Conservation (phyloP, 2,888 invertebrate genomes). For the Drosophila flavopinicola region DNA sequence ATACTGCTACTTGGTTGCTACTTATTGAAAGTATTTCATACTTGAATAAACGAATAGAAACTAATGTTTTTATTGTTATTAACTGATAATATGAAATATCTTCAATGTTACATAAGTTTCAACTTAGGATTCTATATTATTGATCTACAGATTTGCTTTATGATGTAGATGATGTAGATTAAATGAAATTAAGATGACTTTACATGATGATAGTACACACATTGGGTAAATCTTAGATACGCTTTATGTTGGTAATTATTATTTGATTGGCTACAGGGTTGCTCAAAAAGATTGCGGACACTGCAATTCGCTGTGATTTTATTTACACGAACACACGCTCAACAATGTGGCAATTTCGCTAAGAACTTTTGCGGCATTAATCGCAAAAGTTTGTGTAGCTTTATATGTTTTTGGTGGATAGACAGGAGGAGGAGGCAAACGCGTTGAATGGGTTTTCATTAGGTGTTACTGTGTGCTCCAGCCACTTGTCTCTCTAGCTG, state of each 20-base stretch:
- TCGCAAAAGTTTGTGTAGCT: conserved; percentile 5
- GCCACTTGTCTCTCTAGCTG: conserved; percentile 5
- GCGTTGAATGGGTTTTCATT: conserved; percentile 36
- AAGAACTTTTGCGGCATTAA: conserved; percentile 12
- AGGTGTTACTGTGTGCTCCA: conserved; percentile 2
- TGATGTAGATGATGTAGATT: no score
- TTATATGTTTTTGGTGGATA: conserved; percentile 17
- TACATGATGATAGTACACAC: no score
- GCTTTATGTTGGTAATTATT: not conserved
- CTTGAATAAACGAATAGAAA: no score
- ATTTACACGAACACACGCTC: conserved; percentile 4
- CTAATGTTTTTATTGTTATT: no score
- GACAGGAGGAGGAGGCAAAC: conserved; percentile 8
- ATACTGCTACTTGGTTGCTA: no score
- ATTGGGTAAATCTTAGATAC: not conserved
- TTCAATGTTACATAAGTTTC: no score
- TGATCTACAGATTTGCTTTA: no score
- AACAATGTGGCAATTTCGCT: conserved; percentile 19
- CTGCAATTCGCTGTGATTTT: conserved; percentile 19
- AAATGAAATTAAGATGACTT: no score
- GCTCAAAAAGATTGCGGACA: conserved; percentile 4
- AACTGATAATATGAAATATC: no score
- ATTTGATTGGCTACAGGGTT: no score
- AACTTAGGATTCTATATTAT: no score
- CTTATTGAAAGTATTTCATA: no score